A percentile compares a stretch with the other conserved stretches of the same genome.
Evolutionary conservation across 2,113 vertebrate genomes (phyloP).

Genomic region (Strix uralensis): DNA sequence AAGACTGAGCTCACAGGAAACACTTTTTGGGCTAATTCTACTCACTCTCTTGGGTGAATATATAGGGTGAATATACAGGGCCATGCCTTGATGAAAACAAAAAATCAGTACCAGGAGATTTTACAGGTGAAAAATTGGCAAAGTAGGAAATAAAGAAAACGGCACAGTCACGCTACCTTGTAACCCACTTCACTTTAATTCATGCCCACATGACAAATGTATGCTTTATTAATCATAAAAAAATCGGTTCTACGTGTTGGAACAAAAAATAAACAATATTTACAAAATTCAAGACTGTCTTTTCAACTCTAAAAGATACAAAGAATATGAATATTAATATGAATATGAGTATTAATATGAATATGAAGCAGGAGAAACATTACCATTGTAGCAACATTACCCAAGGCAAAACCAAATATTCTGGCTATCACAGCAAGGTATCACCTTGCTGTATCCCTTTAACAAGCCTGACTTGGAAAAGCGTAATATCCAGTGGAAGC

Average conservation of each 20-base stretch:
- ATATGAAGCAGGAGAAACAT: not conserved
- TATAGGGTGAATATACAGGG: not conserved
- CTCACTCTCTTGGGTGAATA: not conserved
- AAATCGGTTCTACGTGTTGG: not conserved
- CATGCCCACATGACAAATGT: not conserved
- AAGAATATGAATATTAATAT: not conserved
- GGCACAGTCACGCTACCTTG: not conserved
- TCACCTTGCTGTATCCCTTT: not conserved
- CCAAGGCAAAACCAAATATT: not conserved
- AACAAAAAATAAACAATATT: not conserved
- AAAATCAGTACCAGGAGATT: not conserved
- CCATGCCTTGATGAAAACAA: not conserved
- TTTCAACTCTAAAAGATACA: not conserved
- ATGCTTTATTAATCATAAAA: not conserved
- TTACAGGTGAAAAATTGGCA: not conserved
- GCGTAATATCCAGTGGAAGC: not conserved
- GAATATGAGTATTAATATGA: not conserved
- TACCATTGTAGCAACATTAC: not conserved
- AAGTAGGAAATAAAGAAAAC: not conserved
- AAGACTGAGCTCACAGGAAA: not conserved
- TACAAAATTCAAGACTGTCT: not conserved
- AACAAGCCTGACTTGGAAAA: not conserved
- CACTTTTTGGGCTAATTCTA: not conserved
- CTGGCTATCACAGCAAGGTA: not conserved
- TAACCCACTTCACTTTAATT: not conserved